Evolutionary conservation across 2,888 invertebrate genomes (phyloP), one percentile per base, ranked within the genome.

Genomic region (Neocrepidodera transversa): DNA sequence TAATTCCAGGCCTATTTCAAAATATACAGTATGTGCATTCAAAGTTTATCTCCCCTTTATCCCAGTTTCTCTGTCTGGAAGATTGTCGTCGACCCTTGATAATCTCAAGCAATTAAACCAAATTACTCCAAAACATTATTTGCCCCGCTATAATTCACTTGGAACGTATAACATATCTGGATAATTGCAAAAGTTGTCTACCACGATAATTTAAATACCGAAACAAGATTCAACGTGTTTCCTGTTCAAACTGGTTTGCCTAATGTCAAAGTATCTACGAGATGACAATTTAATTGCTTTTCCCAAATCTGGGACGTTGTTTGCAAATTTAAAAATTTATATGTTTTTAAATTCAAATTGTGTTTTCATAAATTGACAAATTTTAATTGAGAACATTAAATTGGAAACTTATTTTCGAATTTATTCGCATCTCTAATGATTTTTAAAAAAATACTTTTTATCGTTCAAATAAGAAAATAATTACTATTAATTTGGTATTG

Each of bases 41-140:
- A 42, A 42, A 48, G 18, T 36, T 6, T 13, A 20, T 36, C 7
- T 23, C 36, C 32, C 32, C 20, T 23, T 49, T 20, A 32, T 20
- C 49, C 49, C 13, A 11, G 23, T 35, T 38, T 50, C 13, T 11
- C 23, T 28, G 51, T 51, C 56, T 51, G 63, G 59, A 67, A 67
- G 62, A 65, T 63, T 65, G 65, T 62, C 58, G 55, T 45, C 56
- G 63, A 68, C 65, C 65, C 38, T 68, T 66, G 66, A 66, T 69
- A 70, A 72, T 71, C 67, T 68, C 65, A 49, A 64, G 67, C 71
- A 71, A 71, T 72, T 71, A 71, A 71, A 69, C 67, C 63, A 67
- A 72, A 72, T 71, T 71, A 68, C 72, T 68, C 65, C 64, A 62
- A 68, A 69, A 71, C 71, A 70, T 71, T 69, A 71, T 71, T 71